Evolutionary conservation across 2,113 vertebrate genomes (phyloP).

Genomic region (Limnothrissa miodon): DNA sequence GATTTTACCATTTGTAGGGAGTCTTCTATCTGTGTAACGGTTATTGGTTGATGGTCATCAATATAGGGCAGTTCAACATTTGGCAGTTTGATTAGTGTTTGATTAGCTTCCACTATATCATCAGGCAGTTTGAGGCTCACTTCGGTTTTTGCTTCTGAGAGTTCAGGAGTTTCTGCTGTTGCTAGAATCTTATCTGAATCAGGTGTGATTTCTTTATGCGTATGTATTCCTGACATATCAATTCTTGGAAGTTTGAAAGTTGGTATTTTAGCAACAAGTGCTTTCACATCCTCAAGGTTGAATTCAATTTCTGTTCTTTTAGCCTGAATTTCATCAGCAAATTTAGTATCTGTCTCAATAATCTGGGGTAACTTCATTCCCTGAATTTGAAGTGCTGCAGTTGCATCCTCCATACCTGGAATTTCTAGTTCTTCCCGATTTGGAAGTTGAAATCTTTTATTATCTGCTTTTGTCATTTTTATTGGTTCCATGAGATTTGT

Average conservation of each 20-base stretch:
- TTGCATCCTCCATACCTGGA: slow-evolving; percentile 70
- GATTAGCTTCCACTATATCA: slow-evolving; percentile 29
- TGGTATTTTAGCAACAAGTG: slow-evolving; percentile 70
- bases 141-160: slow-evolving; percentile 55
- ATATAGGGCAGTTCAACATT: slow-evolving; percentile 46
- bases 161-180: slow-evolving; percentile 60
- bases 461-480: slow-evolving; percentile 41
- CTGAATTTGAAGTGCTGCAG: slow-evolving; percentile 37
- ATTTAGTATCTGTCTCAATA: slow-evolving; percentile 34
- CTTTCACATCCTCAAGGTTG: slow-evolving; percentile 71
- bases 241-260: slow-evolving; percentile 70
- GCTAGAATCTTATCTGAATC: slow-evolving; percentile 69
- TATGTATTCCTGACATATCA: slow-evolving; percentile 63
- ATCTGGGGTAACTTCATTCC: slow-evolving; percentile 53
- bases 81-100: slow-evolving; percentile 54
- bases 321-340: slow-evolving; percentile 42
- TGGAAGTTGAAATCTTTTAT: slow-evolving; percentile 55
- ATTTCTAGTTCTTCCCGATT: slow-evolving; percentile 77
- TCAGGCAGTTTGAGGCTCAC: slow-evolving; percentile 37
- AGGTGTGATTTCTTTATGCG: slow-evolving; percentile 70
- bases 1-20: slow-evolving; percentile 33
- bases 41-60: slow-evolving; percentile 47
- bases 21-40: slow-evolving; percentile 43
- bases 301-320: slow-evolving; percentile 60
- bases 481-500: slow-evolving; percentile 47